Percentiles rank a stretch among this genome's conserved stretches.
These are phyloP conservation scores for Hypsopygia costalis DNA, from an alignment of 2,888 invertebrate species.

Conservation along the genomic window DNA sequence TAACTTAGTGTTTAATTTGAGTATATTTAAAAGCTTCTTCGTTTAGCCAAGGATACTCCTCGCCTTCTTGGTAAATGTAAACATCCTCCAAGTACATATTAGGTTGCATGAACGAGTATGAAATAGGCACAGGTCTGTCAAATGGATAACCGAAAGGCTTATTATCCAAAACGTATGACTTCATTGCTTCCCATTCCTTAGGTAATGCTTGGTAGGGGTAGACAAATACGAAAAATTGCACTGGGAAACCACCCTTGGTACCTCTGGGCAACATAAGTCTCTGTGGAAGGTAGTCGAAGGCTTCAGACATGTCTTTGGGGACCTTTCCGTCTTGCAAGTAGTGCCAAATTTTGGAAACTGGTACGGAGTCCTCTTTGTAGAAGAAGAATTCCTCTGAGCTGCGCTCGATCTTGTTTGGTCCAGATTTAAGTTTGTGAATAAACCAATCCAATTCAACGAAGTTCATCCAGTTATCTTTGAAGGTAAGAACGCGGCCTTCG, in stretches of 20 bases:
- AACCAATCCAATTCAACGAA: slow-evolving; percentile 83
- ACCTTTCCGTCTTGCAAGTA: slow-evolving; percentile 76
- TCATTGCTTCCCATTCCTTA: slow-evolving; percentile 43
- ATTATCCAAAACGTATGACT: slow-evolving; percentile 58
- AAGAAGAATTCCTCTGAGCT: slow-evolving; percentile 83
- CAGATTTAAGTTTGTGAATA: slow-evolving; percentile 78
- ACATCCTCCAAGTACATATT: slow-evolving; percentile 83
- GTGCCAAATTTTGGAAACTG: slow-evolving; percentile 80
- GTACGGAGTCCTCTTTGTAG: slow-evolving; percentile 82
- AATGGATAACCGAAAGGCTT: slow-evolving; percentile 80
- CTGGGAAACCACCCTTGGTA: slow-evolving; percentile 82
- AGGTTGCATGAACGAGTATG: slow-evolving; percentile 71
- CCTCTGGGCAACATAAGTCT: slow-evolving; percentile 87
- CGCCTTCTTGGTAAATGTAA: slow-evolving; percentile 70
- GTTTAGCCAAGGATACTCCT: slow-evolving; percentile 37
- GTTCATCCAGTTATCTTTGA: slow-evolving; percentile 80
- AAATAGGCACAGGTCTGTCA: slow-evolving; percentile 71
- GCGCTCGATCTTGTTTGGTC: slow-evolving; percentile 83
- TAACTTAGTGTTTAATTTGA: slow-evolving; percentile 32
- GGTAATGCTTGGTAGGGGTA: slow-evolving; percentile 71
- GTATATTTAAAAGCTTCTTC: not conserved
- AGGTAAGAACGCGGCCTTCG: slow-evolving; percentile 65
- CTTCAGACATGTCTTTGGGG: slow-evolving; percentile 72
- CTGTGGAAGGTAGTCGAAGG: slow-evolving; percentile 82
- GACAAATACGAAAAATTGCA: slow-evolving; percentile 83